Percentiles rank a stretch among this genome's conserved stretches.
phyloP scores from a whole-genome alignment of 2,888 invertebrate genomes.

The Sphaerophoria rueppellii region DNA sequence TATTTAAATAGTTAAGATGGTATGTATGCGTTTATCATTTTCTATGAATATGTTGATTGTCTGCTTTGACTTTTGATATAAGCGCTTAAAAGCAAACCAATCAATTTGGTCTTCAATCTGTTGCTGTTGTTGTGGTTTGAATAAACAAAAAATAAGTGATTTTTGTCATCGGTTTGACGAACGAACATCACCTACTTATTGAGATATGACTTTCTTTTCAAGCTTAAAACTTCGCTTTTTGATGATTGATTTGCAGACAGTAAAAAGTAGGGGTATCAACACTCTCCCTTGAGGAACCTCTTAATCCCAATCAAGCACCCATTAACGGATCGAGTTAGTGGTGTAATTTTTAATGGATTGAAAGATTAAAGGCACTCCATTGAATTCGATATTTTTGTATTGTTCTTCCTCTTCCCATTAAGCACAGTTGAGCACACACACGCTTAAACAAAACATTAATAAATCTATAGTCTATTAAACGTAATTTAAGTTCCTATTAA shows the following conservation, averaged over 20 bases:
- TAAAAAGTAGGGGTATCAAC: too few relatives aligned
- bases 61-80: constrained; percentile 21
- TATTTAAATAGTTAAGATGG: constrained; percentile 31
- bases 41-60: constrained; percentile 20
- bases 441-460: neutral
- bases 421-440: constrained; percentile 19
- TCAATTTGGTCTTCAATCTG: constrained; percentile 27
- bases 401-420: constrained; percentile 29
- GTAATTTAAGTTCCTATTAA: constrained; percentile 57
- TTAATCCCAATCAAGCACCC: too few relatives aligned
- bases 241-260: neutral
- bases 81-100: neutral
- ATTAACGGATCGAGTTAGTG: too few relatives aligned
- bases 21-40: constrained; percentile 24
- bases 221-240: neutral
- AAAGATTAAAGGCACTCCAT: neutral
- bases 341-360: too few relatives aligned
- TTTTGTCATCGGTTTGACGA: constrained; percentile 36
- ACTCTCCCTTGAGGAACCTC: too few relatives aligned
- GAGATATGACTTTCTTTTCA: constrained; percentile 54
- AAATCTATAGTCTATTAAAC: constrained; percentile 40
- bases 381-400: constrained; percentile 37
- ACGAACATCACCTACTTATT: constrained; percentile 44
- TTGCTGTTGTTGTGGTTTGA: constrained; percentile 19
- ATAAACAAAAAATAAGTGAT: constrained; percentile 38